These are phyloP conservation scores for Kryptolebias marmoratus DNA, from an alignment of 2,113 vertebrate species.

Conservation along the genomic window DNA sequence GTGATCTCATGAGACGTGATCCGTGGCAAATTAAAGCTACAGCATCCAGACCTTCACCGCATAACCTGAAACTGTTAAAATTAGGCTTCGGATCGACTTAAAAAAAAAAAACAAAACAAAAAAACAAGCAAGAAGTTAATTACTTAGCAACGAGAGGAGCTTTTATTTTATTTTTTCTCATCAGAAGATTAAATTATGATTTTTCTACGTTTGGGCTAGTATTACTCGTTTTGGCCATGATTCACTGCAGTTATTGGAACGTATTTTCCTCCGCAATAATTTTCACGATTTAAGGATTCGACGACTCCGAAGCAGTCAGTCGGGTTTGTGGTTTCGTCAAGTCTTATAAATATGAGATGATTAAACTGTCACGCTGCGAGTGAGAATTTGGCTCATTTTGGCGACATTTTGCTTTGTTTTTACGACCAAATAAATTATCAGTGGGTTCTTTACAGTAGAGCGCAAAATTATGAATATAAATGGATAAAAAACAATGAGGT, in stretches of 20 bases:
- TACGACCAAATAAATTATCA: background rate
- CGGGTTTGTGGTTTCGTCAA: constrained; percentile 8
- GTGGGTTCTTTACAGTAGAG: background rate
- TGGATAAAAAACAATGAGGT: background rate
- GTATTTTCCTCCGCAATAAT: background rate
- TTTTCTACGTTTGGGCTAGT: constrained; percentile 20
- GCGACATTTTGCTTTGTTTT: background rate
- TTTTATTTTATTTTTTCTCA: background rate
- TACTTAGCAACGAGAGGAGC: constrained; percentile 21
- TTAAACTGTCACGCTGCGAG: background rate
- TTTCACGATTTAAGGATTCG: constrained; percentile 22
- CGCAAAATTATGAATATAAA: background rate
- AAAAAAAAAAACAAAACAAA: constrained; percentile 6
- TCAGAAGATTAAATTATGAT: constrained; percentile 25
- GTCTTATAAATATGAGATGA: background rate
- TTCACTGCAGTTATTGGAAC: constrained; percentile 28
- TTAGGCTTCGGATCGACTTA: constrained; percentile 12
- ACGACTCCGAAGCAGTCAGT: background rate
- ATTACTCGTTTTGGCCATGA: constrained; percentile 25
- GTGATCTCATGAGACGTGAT: constrained; percentile 38
- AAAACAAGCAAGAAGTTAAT: constrained; percentile 14
- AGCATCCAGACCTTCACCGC: constrained; percentile 32
- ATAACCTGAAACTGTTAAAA: constrained; percentile 43
- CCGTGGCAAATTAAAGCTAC: constrained; percentile 27
- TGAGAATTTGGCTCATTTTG: constrained; percentile 4